A percentile compares a stretch with the other conserved stretches of the same genome.
These are phyloP conservation scores for Ornithoptera priamus DNA, from an alignment of 2,888 invertebrate species.

Conservation along the genomic window DNA sequence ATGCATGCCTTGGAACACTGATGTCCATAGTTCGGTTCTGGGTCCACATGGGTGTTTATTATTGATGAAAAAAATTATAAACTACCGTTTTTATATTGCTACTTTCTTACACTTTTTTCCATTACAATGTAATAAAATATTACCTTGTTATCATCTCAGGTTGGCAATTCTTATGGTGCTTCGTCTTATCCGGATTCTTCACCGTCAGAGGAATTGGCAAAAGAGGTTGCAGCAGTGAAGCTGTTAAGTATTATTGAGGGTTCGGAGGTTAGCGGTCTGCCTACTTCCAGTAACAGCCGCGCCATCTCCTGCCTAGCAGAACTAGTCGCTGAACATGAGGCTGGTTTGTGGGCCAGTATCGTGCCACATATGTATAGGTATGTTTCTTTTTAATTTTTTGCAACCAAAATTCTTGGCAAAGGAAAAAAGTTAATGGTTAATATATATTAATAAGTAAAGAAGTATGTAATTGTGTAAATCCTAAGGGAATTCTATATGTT, in stretches of 20 bases:
- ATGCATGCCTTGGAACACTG: no score
- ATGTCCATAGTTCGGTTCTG: no score
- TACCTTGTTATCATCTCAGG: slow-evolving; percentile 42
- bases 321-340: slow-evolving; percentile 70
- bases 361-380: slow-evolving; percentile 80
- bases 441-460: no score
- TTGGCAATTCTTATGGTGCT: slow-evolving; percentile 56
- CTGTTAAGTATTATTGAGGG: slow-evolving; percentile 61
- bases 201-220: slow-evolving; percentile 63
- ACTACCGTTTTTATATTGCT: no score
- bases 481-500: no score
- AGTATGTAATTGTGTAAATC: no score
- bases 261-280: slow-evolving; percentile 54
- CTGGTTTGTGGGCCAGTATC: slow-evolving; percentile 81
- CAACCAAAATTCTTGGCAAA: no score
- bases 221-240: slow-evolving; percentile 65
- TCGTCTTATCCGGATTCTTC: slow-evolving; percentile 70
- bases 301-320: slow-evolving; percentile 56
- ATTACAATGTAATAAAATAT: background rate
- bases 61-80: no score
- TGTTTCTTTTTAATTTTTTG: background rate
- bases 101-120: background rate
- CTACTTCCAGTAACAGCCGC: slow-evolving; percentile 49
- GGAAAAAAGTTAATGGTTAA: no score
- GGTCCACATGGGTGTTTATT: no score